Conservation (phyloP, 2,797 vertebrate species). For the Danio choprae region DNA sequence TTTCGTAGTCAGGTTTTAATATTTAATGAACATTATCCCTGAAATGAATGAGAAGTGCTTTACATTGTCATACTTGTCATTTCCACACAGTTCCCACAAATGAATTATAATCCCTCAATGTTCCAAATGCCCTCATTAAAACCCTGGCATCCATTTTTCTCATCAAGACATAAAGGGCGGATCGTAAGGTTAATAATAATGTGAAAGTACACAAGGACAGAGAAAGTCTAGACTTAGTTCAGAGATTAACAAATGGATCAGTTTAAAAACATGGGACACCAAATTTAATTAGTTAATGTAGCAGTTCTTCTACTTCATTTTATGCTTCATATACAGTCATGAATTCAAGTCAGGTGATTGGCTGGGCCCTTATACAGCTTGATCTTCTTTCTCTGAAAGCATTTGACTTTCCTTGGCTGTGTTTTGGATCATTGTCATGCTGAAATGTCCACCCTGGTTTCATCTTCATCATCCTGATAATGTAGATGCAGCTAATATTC, state of each 20-base stretch:
- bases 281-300: background rate
- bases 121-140: slow-evolving; percentile 25
- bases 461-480: too few relatives aligned
- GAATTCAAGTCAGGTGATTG: too few relatives aligned
- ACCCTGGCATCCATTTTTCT: slow-evolving; percentile 1
- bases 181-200: background rate
- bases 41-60: slow-evolving; percentile 26
- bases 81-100: slow-evolving; percentile 5
- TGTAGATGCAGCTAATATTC: too few relatives aligned
- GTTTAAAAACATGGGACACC: background rate
- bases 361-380: too few relatives aligned
- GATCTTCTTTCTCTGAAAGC: too few relatives aligned
- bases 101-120: slow-evolving; percentile 24
- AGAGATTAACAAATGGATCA: background rate
- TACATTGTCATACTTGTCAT: slow-evolving; percentile 21
- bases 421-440: too few relatives aligned
- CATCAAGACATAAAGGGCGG: background rate
- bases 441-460: too few relatives aligned
- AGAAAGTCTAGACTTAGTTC: background rate
- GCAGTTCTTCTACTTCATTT: background rate
- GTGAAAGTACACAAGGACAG: background rate
- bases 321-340: background rate
- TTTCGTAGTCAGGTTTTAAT: background rate
- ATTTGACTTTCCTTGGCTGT: too few relatives aligned
- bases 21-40: slow-evolving; percentile 5